Evolutionary conservation across 2,797 vertebrate species (phyloP).

Genomic region (Rhinichthys osculus): DNA sequence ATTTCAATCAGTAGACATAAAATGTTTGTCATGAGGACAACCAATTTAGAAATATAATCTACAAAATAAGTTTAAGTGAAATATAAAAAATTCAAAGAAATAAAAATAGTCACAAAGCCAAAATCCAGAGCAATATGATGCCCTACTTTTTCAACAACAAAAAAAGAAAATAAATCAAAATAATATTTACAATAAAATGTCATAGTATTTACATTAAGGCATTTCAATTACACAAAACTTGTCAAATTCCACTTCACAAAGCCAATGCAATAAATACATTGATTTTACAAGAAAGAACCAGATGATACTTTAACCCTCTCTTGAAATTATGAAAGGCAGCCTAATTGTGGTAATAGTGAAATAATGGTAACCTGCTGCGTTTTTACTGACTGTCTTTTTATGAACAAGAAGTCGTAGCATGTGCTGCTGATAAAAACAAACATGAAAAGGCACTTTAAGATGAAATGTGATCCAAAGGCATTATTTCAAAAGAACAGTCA

Average conservation of each 20-base stretch:
- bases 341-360: constrained; percentile 43
- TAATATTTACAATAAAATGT: constrained; percentile 90
- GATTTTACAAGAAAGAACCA: constrained; percentile 73
- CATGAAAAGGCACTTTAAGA: constrained; percentile 77
- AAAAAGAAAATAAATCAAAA: constrained; percentile 80
- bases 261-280: constrained; percentile 82
- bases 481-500: constrained; percentile 55
- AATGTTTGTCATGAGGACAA: constrained; percentile 82
- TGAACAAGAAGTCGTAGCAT: constrained; percentile 18
- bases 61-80: constrained; percentile 78
- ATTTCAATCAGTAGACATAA: constrained; percentile 80
- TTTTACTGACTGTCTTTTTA: not conserved
- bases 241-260: constrained; percentile 76
- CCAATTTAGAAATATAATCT: constrained; percentile 73
- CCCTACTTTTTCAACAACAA: constrained; percentile 87
- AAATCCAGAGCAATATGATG: constrained; percentile 85
- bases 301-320: constrained; percentile 53
- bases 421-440: constrained; percentile 58
- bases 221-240: constrained; percentile 79
- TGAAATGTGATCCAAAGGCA: constrained; percentile 65
- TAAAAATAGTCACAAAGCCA: constrained; percentile 85
- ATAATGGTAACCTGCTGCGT: not conserved
- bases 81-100: constrained; percentile 77
- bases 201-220: constrained; percentile 93
- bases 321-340: constrained; percentile 74